Conservation (phyloP, 2,113 vertebrate species). For the Alosa alosa region DNA sequence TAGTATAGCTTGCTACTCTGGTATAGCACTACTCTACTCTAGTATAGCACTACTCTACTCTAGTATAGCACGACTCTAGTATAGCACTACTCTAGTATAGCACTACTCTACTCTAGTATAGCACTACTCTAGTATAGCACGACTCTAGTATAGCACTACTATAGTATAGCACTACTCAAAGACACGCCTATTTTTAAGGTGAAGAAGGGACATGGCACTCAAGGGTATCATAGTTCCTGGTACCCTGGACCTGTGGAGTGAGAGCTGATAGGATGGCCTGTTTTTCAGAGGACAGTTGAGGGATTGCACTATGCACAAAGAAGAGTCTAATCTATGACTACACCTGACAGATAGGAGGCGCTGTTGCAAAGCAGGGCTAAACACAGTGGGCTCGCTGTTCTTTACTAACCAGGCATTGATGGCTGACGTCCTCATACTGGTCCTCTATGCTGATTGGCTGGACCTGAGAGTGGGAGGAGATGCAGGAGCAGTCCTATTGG, state of each 20-base stretch:
- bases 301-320: background rate
- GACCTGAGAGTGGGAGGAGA: conserved; percentile 88
- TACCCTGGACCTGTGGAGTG: background rate
- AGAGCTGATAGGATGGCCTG: background rate
- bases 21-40: no score
- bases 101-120: no score
- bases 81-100: no score
- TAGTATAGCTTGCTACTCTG: no score
- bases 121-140: no score
- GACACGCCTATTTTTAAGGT: background rate
- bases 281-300: background rate
- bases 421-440: conserved; percentile 80
- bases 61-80: no score
- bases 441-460: conserved; percentile 87
- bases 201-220: background rate
- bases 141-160: background rate
- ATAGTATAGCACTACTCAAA: background rate
- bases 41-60: no score
- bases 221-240: background rate
- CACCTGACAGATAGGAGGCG: background rate
- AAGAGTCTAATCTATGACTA: background rate
- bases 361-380: background rate
- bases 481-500: conserved; percentile 92
- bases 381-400: background rate
- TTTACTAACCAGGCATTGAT: conserved; percentile 83